Evolutionary conservation across 2,888 invertebrate species (phyloP).

Genomic region (Parapristionchus giblindavisi): DNA sequence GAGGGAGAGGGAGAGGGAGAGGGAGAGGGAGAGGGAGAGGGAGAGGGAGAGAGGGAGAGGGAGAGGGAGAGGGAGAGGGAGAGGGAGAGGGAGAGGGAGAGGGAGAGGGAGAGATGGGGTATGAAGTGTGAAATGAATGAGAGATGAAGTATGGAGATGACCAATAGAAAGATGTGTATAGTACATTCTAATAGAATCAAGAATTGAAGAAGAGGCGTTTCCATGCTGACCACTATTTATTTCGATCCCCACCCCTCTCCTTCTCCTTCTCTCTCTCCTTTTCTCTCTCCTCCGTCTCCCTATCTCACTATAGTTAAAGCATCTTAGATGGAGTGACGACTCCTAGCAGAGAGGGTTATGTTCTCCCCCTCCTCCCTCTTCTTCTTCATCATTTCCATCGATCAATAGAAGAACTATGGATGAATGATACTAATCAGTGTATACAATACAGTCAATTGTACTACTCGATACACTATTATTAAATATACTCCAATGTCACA

Average conservation of each 20-base stretch:
- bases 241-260: conserved; percentile 8
- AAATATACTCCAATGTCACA: no score
- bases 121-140: conserved; percentile 23
- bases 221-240: conserved; percentile 23
- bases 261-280: neutral
- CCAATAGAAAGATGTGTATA: neutral
- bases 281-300: neutral
- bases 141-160: conserved; percentile 3
- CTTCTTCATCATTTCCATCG: no score
- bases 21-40: neutral
- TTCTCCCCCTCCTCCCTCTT: no score
- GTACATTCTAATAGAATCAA: conserved; percentile 7
- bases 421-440: no score
- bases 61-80: conserved; percentile 7
- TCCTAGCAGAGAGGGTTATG: neutral
- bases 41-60: conserved; percentile 7
- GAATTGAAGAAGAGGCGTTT: neutral
- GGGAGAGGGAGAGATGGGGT: neutral
- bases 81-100: conserved; percentile 15
- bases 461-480: no score
- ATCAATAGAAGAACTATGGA: no score
- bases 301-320: neutral
- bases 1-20: conserved; percentile 15
- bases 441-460: no score
- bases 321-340: conserved; percentile 1